Evolutionary conservation across 2,797 vertebrate species (phyloP).

Genomic region (Sardinella longiceps): DNA sequence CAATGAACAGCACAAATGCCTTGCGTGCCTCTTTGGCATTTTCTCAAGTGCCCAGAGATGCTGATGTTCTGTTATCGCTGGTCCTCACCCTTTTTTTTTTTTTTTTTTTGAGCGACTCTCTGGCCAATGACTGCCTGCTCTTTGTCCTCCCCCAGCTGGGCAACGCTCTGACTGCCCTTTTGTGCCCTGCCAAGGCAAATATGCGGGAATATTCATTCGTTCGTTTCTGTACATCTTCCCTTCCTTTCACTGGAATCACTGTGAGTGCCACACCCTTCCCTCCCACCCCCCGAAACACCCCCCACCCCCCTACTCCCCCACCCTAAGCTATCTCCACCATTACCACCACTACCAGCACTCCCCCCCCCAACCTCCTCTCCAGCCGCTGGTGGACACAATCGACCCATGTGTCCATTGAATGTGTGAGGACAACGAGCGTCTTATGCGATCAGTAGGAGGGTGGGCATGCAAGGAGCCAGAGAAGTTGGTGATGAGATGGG

Average conservation of each 20-base stretch:
- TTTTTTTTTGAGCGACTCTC: neutral
- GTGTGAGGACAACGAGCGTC: conserved; percentile 53
- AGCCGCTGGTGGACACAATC: conserved; percentile 50
- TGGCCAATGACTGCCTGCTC: neutral
- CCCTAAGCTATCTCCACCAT: neutral
- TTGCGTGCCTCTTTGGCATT: neutral
- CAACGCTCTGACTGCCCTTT: conserved; percentile 32
- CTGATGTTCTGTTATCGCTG: neutral
- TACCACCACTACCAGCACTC: neutral
- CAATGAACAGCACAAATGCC: neutral
- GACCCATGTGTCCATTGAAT: conserved; percentile 57
- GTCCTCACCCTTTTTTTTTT: neutral
- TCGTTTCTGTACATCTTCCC: neutral
- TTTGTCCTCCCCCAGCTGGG: conserved; percentile 15
- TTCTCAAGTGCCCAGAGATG: neutral
- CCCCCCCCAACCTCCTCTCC: conserved; percentile 24
- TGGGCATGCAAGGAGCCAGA: neutral
- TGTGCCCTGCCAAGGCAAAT: conserved; percentile 53
- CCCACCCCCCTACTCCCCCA: neutral
- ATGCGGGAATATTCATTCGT: conserved; percentile 35
- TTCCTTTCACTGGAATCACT: neutral
- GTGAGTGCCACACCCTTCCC: neutral
- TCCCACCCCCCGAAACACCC: neutral
- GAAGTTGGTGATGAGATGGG: neutral
- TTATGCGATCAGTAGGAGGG: conserved; percentile 41